A percentile compares a stretch with the other conserved stretches of the same genome.
phyloP scores from a whole-genome alignment of 2,113 vertebrate genomes.

The Lipotes vexillifer region DNA sequence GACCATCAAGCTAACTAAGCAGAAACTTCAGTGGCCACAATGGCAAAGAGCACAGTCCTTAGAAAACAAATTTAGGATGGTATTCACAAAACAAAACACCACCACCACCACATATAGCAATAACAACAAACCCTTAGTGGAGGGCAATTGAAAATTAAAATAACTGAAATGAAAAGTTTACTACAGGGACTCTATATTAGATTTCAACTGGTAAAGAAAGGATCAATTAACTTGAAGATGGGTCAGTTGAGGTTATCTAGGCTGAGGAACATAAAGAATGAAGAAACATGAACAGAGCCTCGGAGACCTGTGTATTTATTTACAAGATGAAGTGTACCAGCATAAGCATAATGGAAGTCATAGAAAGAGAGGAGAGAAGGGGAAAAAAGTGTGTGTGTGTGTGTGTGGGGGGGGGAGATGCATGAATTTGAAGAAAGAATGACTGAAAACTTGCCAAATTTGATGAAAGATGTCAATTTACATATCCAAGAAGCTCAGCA shows the following conservation, averaged over 20 bases:
- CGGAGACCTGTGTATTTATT: neutral
- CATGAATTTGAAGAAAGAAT: neutral
- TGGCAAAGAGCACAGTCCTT: neutral
- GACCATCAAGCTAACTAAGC: neutral
- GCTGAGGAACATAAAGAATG: neutral
- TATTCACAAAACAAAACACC: neutral
- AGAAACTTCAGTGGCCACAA: neutral
- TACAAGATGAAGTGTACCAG: neutral
- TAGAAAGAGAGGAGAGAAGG: neutral
- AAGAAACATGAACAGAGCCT: neutral
- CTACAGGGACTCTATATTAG: neutral
- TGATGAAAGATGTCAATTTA: neutral
- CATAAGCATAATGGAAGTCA: neutral
- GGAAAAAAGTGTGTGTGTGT: too few relatives aligned
- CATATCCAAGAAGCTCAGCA: neutral
- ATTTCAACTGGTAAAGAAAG: neutral
- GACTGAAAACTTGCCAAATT: neutral
- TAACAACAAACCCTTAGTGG: neutral
- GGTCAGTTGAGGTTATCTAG: neutral
- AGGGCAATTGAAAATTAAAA: neutral
- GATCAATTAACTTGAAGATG: neutral
- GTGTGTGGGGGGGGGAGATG: rapidly evolving
- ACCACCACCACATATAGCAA: neutral
- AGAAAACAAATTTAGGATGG: neutral
- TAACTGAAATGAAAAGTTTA: neutral